Base-by-base conservation (phyloP, 1,140 invertebrate species). In the Capitella teleta region DNA sequence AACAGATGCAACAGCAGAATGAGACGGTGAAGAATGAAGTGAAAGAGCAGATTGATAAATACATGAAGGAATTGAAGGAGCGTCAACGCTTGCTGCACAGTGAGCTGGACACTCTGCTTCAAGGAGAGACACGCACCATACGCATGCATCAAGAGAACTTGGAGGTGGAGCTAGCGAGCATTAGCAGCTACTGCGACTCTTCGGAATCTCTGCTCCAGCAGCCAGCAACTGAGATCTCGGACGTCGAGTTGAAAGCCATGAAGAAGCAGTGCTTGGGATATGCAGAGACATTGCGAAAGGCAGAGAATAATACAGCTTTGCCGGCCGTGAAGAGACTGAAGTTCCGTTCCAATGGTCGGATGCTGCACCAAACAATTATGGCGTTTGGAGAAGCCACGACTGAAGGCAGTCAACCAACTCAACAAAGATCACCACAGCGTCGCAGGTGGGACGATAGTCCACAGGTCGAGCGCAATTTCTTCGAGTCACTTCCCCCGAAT, bases 131-230 rank as follows among this genome's bases (percentile, higher is more conserved):
- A 59, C 78, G 83, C 55, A 85, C 85, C 58, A 74, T 94, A 37
- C 82, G 80, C 19, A 81, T 83, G 48, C 74, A 93, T n/a, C 90
- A 92, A 73, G 86, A 91, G 70, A 91, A 92, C 70, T 74, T 95
- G 51, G 87, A 93, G 64, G 79, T 84, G 63, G 92, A 97, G 74
- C 83, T 94, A 60, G 80, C 81, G 41, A 96, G 93, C 71, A 91
- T 96, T 51, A 79, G 83, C 59, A 89, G 87, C 63, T 96, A 96
- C 71, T 94, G 90, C 75, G 91, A 97, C 69, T 77, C 95, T 52
- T 88, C 87, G n/a, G 92, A 97, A 73, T 88, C 70, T 82, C 90
- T 73, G 85, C 92, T 79, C 83, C 83, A 62, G 82, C 87, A 60
- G 85, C 85, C 55, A 61, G 61, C 46, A 57, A 62, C 42, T 57